A percentile compares a stretch with the other conserved stretches of the same genome.
These are phyloP conservation scores for Eucera pruinosa DNA, from an alignment of 2,888 invertebrate species.

Conservation along the genomic window DNA sequence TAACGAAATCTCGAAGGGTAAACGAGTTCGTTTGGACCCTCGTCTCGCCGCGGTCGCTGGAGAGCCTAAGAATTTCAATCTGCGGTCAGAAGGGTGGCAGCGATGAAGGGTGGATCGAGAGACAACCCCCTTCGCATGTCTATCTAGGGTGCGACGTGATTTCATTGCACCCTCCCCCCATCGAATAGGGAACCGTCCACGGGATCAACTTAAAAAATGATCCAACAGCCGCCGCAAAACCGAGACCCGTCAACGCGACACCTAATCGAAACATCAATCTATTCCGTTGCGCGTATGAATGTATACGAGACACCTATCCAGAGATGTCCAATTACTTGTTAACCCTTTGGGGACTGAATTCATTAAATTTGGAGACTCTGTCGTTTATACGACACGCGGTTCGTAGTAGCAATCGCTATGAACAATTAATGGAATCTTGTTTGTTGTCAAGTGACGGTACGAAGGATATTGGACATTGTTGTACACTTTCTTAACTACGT, in stretches of 20 bases:
- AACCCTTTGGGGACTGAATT: too few relatives aligned
- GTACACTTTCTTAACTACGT: too few relatives aligned
- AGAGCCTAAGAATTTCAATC: slow-evolving; percentile 83
- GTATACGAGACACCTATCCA: too few relatives aligned
- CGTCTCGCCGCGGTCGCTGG: slow-evolving; percentile 63
- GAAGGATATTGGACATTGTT: too few relatives aligned
- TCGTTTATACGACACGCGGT: too few relatives aligned
- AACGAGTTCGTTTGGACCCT: slow-evolving; percentile 63
- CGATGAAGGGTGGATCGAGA: slow-evolving; percentile 67
- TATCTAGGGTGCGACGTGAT: slow-evolving; percentile 77
- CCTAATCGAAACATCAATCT: slow-evolving; percentile 67
- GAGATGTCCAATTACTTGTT: too few relatives aligned
- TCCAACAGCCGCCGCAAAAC: slow-evolving; percentile 54
- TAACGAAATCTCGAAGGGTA: slow-evolving; percentile 82
- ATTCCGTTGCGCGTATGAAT: too few relatives aligned
- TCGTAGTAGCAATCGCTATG: too few relatives aligned
- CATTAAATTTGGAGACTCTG: too few relatives aligned
- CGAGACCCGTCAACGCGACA: slow-evolving; percentile 52
- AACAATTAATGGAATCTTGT: too few relatives aligned
- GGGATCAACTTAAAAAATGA: slow-evolving; percentile 81
- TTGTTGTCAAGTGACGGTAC: too few relatives aligned
- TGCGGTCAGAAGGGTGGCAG: slow-evolving; percentile 80
- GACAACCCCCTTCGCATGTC: slow-evolving; percentile 71
- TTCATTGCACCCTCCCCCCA: slow-evolving; percentile 70
- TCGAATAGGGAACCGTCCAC: slow-evolving; percentile 33